These are phyloP conservation scores for Zygothrica quintamaculata DNA, from an alignment of 2,888 invertebrate genomes.

Conservation along the genomic window DNA sequence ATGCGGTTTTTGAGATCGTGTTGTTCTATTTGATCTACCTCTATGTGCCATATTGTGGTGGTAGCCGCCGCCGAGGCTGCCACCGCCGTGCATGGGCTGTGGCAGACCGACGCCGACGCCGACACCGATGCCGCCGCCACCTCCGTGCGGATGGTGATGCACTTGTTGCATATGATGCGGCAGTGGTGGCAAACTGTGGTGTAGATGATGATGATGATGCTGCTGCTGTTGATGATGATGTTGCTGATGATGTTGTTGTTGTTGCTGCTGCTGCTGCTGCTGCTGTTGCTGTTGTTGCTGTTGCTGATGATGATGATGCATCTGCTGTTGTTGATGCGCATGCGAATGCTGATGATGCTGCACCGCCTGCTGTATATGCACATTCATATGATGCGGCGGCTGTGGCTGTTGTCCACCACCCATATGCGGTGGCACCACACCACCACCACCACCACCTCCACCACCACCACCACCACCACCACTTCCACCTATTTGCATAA, in stretches of 20 bases:
- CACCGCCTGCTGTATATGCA: slow-evolving; percentile 45
- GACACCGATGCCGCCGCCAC: slow-evolving; percentile 46
- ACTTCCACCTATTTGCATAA: slow-evolving; percentile 73
- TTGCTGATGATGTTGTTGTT: slow-evolving; percentile 22
- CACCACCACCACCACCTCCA: slow-evolving; percentile 57
- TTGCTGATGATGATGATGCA: slow-evolving; percentile 49
- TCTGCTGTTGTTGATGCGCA: slow-evolving; percentile 36
- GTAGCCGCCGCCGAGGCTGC: slow-evolving; percentile 45
- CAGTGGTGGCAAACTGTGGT: slow-evolving; percentile 63
- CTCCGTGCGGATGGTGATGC: slow-evolving; percentile 58
- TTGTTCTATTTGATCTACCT: slow-evolving; percentile 84
- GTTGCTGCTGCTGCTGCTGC: slow-evolving; percentile 34
- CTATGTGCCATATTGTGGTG: slow-evolving; percentile 84
- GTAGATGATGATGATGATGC: slow-evolving; percentile 45
- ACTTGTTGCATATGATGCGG: slow-evolving; percentile 68
- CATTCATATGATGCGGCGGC: slow-evolving; percentile 51
- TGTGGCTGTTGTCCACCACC: slow-evolving; percentile 30
- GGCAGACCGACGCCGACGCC: slow-evolving; percentile 53
- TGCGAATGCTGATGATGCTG: slow-evolving; percentile 52
- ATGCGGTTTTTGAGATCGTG: slow-evolving; percentile 85
- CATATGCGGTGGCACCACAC: slow-evolving; percentile 51
- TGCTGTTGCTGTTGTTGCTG: slow-evolving; percentile 46
- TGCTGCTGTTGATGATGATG: slow-evolving; percentile 38
- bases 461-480: slow-evolving; percentile 55
- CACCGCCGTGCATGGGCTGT: slow-evolving; percentile 54